Base-by-base conservation (phyloP, 1,140 invertebrate genomes). In the Apis florea region DNA sequence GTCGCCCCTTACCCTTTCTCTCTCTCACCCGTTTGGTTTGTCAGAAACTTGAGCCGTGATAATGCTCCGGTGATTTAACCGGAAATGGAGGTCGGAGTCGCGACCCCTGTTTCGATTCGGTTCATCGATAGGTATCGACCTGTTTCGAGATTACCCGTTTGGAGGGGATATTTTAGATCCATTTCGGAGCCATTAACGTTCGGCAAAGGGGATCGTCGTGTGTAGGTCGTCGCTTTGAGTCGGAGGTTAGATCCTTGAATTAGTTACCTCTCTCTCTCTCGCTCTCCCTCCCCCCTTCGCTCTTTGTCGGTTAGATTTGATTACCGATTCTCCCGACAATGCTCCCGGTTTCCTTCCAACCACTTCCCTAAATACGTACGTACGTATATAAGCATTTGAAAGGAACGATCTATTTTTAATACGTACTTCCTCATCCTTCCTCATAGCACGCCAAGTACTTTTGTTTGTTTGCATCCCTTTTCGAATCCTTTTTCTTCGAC, bases 31-130 rank as follows among this genome's bases (percentile, higher is more conserved):
- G 0, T 6, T 31, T 21, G 40, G 58, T 51, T 66, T 69, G 56
- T 66, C 49, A 76, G 68, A 47, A 47, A 77, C 64, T 68, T 68
- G 31, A 54, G 11, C 19, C 40, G 6, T 49, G 49, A 63, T 79
- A 73, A 64, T 40, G 69, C 77, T 26, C 73, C 69, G 77, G 31
- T 40, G 31, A 79, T 73, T 67, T 63, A 74, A 56, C 63, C 47
- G 79, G 71, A 67, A 67, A 67, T 81, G 61, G 49, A 68, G 63
- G 56, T 15, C 19, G 8, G 12, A 47, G 13, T 49, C 59, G 1
- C n/a, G 59, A 56, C 58, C 21, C 53, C 31, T 59, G 66, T 78
- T 78, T n/a, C 49, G 66, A 47, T 61, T 47, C 31, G 26, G 19
- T 12, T 68, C 69, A 40, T 58, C 58, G 17, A 19, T 2, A 4